Base-by-base conservation (phyloP, 1,140 invertebrate genomes). In the Antheraea mylitta region DNA sequence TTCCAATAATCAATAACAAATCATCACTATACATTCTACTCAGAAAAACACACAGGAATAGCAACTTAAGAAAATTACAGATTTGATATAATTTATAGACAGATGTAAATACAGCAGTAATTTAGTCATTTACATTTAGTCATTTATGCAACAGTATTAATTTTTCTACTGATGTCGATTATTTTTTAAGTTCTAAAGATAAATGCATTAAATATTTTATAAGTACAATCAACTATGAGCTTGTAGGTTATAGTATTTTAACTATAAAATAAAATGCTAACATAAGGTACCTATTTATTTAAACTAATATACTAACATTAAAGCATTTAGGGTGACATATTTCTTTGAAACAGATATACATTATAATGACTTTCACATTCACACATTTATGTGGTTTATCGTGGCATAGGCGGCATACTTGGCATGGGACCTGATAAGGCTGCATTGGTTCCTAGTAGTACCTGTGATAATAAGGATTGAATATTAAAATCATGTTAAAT, bases 391-490 rank as follows among this genome's bases (percentile, higher is more conserved):
- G 6, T 77, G 66, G 71, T 75, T 86, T 93, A 93, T 92, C 92
- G 91, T 69, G 92, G 93, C 86, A 93, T 91, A 11, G 93, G 92
- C 67, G 93, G 93, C 90, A 94, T 85, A 69, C 90, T 85, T 36
- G 93, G 91, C 74, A 92, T 87, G 11, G 89, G 81, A 73, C 91
- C 82, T 81, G 92, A 71, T 81, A 90, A 74, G 18, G 93, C 92
- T 73, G 93, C 87, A 78, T 93, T 94, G 65, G 93, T 93, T 38
- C 93, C 93, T 76, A 94, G 77, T 69, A 94, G 82, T 70, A 94
- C 91, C 93, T 94, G 79, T 30, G 59, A 53, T 53, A 53, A 53
- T n/a, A 53, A 53, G 16, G 16, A 53, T 16, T 53, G 1, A 6
- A 53, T 53, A 42, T 42, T 42, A 42, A 0, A 42, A 42, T 42